Base-by-base conservation (phyloP, 2,113 vertebrate species). In the Setophaga petechia region DNA sequence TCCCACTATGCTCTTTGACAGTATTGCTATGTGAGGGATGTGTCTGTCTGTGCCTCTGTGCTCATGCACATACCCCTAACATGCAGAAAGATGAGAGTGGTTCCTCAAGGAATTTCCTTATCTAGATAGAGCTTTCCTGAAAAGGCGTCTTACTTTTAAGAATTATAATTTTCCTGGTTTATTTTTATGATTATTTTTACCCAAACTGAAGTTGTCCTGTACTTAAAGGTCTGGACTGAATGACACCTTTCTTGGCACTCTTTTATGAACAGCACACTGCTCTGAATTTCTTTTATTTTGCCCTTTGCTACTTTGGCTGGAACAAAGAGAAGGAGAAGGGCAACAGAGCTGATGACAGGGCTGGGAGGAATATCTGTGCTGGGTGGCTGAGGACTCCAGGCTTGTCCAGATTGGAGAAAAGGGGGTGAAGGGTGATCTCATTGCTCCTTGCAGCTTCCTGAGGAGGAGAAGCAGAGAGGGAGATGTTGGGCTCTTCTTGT, bases 111-210 rank as follows among this genome's bases (percentile, higher is more conserved):
- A 54, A 52, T 41, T 75, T 75, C 5, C 4, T 62, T 58, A 44
- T 10, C 6, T 37, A 59, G 12, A 12, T 0, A 25, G 19, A 39
- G 12, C 2, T 62, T 76, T 68, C 69, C 27, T 30, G 52, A 54
- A 54, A 54, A 19, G 15, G 0, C 1, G 11, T 15, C 0, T 0
- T n/a, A 11, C 5, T 41, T 58, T 14, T 5, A 0, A 46, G 2
- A 74, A 35, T 1, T 0, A 3, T 49, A 10, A 52, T 16, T 58
- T 49, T 4, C n/a, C 28, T 44, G 11, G 46, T 43, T 43, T 43
- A 43, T 43, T 43, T 43, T 43, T 43, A 62, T n/a, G 2, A 24
- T 83, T 75, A 10, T 58, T 81, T 87, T 89, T 25, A 23, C 18
- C 54, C 27, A 63, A 43, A n/a, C 2, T 58, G 8, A 52, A 71